Evolutionary conservation across 2,888 invertebrate genomes (phyloP).

Genomic region (Petrolisthes manimaculis): DNA sequence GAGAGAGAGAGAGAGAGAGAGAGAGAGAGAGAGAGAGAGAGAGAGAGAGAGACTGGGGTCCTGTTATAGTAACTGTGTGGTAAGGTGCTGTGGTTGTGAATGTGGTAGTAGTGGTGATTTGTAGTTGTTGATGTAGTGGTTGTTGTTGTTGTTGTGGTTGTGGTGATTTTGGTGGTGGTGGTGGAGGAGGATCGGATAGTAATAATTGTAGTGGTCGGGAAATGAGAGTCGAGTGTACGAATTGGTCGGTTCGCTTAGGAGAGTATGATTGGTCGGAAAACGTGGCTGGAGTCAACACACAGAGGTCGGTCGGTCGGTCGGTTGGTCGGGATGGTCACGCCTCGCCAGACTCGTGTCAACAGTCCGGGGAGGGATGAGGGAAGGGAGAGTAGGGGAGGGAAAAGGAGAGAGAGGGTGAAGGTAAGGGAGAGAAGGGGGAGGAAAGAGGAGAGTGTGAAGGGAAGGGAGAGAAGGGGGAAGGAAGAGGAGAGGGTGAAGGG

Average conservation of each 20-base stretch:
- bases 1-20: neutral
- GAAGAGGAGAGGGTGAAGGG: too few relatives aligned
- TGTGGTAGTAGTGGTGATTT: neutral
- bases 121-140: too few relatives aligned
- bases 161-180: neutral
- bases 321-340: neutral
- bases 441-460: neutral
- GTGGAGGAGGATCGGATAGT: neutral
- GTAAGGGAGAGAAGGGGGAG: neutral
- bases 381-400: neutral
- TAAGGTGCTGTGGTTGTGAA: too few relatives aligned
- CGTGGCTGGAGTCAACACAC: too few relatives aligned
- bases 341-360: too few relatives aligned
- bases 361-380: too few relatives aligned
- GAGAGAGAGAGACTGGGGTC: neutral
- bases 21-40: slow-evolving; percentile 15
- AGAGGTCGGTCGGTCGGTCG: too few relatives aligned
- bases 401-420: neutral
- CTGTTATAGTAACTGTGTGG: too few relatives aligned
- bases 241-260: too few relatives aligned
- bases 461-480: neutral
- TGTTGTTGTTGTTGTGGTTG: neutral
- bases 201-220: neutral
- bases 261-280: too few relatives aligned
- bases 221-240: neutral